Conservation (phyloP, 2,888 invertebrate species). For the Lepidochitona cinerea region DNA sequence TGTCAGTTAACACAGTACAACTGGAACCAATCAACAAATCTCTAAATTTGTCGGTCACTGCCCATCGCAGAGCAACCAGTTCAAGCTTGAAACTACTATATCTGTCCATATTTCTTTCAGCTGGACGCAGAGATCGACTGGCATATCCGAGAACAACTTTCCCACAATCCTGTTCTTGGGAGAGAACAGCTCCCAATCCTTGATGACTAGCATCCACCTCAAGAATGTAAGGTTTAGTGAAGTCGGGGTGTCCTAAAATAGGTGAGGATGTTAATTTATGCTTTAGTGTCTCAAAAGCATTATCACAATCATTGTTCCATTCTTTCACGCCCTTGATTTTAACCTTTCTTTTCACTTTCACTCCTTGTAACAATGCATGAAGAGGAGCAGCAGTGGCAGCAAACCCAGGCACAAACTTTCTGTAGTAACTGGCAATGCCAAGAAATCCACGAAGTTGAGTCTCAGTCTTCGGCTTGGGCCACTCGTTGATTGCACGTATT, state of each 20-base stretch:
- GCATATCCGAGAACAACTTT: constrained; percentile 16
- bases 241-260: not conserved
- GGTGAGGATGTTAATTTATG: not conserved
- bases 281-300: constrained; percentile 3
- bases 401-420: constrained; percentile 23
- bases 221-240: not conserved
- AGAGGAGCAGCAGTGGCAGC: constrained; percentile 24
- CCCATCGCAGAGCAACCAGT: constrained; percentile 11
- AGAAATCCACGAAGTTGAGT: constrained; percentile 18
- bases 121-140: constrained; percentile 5
- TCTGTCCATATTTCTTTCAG: constrained; percentile 6
- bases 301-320: not conserved
- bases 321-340: not conserved
- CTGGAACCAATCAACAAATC: not conserved
- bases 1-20: constrained; percentile 9
- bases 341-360: not conserved
- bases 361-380: constrained; percentile 9
- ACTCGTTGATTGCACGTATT: constrained; percentile 20
- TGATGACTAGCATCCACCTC: not conserved
- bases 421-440: constrained; percentile 5
- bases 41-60: constrained; percentile 9
- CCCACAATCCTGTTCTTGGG: constrained; percentile 13
- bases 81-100: constrained; percentile 23
- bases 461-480: constrained; percentile 18
- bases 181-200: constrained; percentile 1